Evolutionary conservation across 2,797 vertebrate genomes (phyloP).

Genomic region (Cossypha dichroa): DNA sequence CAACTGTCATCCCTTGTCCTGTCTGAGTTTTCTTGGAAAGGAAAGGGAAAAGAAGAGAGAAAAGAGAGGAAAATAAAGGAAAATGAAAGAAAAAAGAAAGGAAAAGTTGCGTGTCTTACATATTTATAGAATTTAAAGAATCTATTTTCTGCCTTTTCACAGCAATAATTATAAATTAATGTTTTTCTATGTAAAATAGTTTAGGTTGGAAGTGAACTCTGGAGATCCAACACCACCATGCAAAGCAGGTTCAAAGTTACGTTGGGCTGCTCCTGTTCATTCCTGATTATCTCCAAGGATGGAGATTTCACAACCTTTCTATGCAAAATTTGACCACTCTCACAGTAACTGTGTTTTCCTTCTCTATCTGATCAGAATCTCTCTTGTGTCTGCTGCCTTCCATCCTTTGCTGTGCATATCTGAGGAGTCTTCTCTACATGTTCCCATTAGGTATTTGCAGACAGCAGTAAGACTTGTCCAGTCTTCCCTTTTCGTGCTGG

Average conservation of each 20-base stretch:
- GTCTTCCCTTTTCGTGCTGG: background rate
- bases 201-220: background rate
- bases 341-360: background rate
- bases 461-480: background rate
- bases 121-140: background rate
- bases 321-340: background rate
- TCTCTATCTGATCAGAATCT: background rate
- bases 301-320: background rate
- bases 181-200: background rate
- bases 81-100: background rate
- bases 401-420: background rate
- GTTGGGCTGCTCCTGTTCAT: fast-evolving
- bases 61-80: background rate
- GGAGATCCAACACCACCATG: background rate
- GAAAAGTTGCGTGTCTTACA: background rate
- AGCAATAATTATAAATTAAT: background rate
- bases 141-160: background rate
- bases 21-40: background rate
- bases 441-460: background rate
- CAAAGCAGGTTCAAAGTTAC: background rate
- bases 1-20: background rate
- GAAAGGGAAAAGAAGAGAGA: background rate
- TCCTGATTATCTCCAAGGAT: background rate
- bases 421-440: background rate
- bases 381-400: background rate